phyloP scores from a whole-genome alignment of 1,140 invertebrate genomes.

The Diorhabda elongata region DNA sequence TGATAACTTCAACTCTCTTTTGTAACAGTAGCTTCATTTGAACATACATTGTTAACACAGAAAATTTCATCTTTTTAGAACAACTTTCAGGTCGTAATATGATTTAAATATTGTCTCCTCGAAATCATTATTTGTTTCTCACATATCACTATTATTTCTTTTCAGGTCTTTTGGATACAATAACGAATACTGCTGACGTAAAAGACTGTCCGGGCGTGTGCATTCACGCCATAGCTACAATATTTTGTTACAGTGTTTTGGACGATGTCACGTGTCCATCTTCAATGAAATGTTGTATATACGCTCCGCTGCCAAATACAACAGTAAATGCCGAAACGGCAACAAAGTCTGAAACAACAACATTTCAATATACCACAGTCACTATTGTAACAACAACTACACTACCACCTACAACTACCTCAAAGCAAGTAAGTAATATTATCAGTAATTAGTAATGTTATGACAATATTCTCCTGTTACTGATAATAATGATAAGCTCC shows the following conservation, averaged over 20 bases:
- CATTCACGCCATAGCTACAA: constrained; percentile 72
- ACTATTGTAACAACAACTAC: constrained; percentile 23
- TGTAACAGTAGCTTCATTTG: too few species aligned
- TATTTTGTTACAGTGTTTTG: constrained; percentile 78
- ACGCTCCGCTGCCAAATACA: constrained; percentile 53
- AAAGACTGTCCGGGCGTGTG: constrained; percentile 83
- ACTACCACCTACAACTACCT: constrained; percentile 24
- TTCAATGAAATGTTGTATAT: constrained; percentile 78
- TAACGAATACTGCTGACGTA: constrained; percentile 75
- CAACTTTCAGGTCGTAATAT: too few species aligned
- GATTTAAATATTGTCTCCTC: too few species aligned
- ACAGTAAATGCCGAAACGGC: constrained; percentile 32
- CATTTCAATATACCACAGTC: constrained; percentile 44
- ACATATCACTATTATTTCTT: not conserved
- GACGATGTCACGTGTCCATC: constrained; percentile 76
- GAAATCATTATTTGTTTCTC: too few species aligned
- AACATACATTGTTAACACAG: too few species aligned
- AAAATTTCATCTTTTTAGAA: too few species aligned
- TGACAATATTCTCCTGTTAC: too few species aligned
- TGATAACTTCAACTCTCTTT: too few species aligned
- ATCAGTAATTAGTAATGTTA: too few species aligned
- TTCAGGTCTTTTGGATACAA: constrained; percentile 73
- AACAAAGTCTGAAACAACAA: constrained; percentile 47
- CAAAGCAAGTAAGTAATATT: constrained; percentile 25
- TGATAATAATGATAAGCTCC: too few species aligned